Percentiles rank a stretch among this genome's conserved stretches.
phyloP scores from a whole-genome alignment of 2,888 invertebrate species.

The Thelaira solivaga region DNA sequence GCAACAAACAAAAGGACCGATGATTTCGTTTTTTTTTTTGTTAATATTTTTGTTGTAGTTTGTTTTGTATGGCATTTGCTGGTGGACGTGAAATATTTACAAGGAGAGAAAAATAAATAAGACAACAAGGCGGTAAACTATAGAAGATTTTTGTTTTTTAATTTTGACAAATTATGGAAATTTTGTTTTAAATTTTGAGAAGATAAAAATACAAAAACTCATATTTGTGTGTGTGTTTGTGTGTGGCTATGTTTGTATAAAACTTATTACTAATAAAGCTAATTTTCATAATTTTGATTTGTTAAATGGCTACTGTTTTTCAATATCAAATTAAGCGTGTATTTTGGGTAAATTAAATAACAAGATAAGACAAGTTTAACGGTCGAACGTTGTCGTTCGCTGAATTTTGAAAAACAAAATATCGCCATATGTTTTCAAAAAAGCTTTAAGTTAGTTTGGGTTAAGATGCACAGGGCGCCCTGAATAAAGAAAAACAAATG shows the following conservation, averaged over 20 bases:
- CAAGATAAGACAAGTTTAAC: no score
- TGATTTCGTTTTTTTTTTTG: conserved; percentile 15
- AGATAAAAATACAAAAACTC: background rate
- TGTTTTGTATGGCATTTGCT: conserved; percentile 12
- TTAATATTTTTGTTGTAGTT: conserved; percentile 11
- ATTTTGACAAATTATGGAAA: conserved; percentile 42
- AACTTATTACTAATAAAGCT: background rate
- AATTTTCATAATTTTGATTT: conserved; percentile 42
- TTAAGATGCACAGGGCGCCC: no score
- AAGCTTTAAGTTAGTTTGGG: no score
- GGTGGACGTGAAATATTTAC: conserved; percentile 31
- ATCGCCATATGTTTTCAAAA: no score
- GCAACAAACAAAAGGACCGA: conserved; percentile 57
- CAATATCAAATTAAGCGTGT: background rate
- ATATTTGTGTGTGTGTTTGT: no score
- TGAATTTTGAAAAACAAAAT: no score
- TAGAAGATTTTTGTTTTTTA: conserved; percentile 23
- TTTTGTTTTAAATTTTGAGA: conserved; percentile 34
- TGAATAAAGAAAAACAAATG: no score
- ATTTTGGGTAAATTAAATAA: background rate
- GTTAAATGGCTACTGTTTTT: conserved; percentile 39
- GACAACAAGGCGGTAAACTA: conserved; percentile 42
- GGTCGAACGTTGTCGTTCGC: no score
- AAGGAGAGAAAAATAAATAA: conserved; percentile 50
- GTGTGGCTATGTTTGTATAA: no score